phyloP scores from a whole-genome alignment of 1,140 invertebrate species.

The Listronotus oregonensis region DNA sequence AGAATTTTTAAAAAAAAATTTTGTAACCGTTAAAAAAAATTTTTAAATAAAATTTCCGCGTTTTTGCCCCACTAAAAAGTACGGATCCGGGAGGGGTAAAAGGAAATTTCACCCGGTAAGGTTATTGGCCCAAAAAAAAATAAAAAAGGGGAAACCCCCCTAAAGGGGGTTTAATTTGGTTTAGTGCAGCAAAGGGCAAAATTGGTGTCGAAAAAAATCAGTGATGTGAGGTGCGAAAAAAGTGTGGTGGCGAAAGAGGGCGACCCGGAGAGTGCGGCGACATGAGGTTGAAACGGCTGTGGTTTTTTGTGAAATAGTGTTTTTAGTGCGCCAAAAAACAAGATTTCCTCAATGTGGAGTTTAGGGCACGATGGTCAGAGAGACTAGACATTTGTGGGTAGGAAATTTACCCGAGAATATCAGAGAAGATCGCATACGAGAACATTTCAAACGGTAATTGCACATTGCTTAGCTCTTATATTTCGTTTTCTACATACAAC shows the following conservation, averaged over 20 bases:
- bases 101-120: constrained; percentile 51
- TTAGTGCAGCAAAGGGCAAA: constrained; percentile 20
- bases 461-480: background rate
- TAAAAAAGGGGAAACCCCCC: constrained; percentile 43
- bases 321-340: constrained; percentile 57
- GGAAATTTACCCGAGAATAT: constrained; percentile 99
- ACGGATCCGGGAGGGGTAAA: too few relatives aligned
- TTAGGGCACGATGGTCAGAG: constrained; percentile 96
- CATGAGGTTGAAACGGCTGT: constrained; percentile 52
- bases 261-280: constrained; percentile 31
- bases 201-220: constrained; percentile 12
- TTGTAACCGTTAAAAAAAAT: too few relatives aligned
- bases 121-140: constrained; percentile 50
- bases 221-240: constrained; percentile 42
- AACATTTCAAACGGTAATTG: constrained; percentile 94
- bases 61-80: too few relatives aligned
- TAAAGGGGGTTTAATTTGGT: constrained; percentile 44
- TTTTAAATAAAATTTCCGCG: too few relatives aligned
- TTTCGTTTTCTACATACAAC: too few relatives aligned
- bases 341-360: constrained; percentile 72
- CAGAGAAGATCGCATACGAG: constrained; percentile 91
- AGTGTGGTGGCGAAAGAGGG: constrained; percentile 35
- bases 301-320: constrained; percentile 55
- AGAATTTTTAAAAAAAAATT: too few relatives aligned
- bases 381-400: constrained; percentile 99